Percentiles rank a stretch among this genome's conserved stretches.
Evolutionary conservation across 2,797 vertebrate genomes (phyloP).

Genomic region (Thripadectes ignobilis): DNA sequence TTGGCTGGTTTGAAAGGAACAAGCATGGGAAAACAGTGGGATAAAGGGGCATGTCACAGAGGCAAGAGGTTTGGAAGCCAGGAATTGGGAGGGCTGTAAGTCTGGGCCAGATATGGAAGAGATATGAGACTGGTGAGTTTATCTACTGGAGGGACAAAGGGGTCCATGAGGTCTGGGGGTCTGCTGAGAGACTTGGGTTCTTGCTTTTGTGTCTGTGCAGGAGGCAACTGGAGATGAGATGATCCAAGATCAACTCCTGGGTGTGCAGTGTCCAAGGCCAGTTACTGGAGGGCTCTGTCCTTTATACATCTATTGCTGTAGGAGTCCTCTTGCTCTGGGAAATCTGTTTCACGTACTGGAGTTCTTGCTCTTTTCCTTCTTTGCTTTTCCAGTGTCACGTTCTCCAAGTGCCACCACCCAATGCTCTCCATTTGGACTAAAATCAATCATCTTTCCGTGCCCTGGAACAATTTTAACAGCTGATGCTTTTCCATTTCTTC

Average conservation of each 20-base stretch:
- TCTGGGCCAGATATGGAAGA: not conserved
- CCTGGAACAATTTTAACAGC: not conserved
- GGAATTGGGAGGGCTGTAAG: not conserved
- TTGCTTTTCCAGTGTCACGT: not conserved
- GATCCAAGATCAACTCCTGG: not conserved
- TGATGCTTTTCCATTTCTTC: not conserved
- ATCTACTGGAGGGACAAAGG: not conserved
- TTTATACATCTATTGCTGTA: not conserved
- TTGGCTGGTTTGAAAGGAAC: not conserved
- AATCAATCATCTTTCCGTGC: not conserved
- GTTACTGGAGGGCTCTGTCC: not conserved
- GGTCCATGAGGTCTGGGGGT: not conserved
- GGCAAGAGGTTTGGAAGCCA: not conserved
- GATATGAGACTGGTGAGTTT: not conserved
- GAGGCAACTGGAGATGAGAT: not conserved
- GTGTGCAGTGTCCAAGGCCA: not conserved
- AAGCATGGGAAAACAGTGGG: not conserved
- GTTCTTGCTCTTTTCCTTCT: not conserved
- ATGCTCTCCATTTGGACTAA: not conserved
- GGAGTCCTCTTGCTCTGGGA: not conserved
- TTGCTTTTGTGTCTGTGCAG: not conserved
- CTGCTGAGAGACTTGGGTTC: not conserved
- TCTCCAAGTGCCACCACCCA: rapidly evolving
- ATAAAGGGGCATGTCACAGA: not conserved
- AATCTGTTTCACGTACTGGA: not conserved